A percentile compares a stretch with the other conserved stretches of the same genome.
Evolutionary conservation across 2,113 vertebrate species (phyloP).

Genomic region (Hippotragus niger): DNA sequence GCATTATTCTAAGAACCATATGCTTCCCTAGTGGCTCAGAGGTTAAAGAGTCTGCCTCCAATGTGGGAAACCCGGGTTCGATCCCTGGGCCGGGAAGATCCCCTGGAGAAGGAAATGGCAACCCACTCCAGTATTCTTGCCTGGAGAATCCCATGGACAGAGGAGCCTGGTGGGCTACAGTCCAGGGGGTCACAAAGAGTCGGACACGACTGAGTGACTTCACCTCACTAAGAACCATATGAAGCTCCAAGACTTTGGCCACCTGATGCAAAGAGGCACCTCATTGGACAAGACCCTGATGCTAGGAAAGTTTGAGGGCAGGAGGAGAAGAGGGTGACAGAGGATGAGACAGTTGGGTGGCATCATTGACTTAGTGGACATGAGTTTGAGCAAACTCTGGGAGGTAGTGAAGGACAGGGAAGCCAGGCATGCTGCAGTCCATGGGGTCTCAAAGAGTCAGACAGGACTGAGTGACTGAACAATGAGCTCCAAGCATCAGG

Average conservation of each 20-base stretch:
- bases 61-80: too few relatives aligned
- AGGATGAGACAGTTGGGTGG: background rate
- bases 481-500: background rate
- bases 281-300: background rate
- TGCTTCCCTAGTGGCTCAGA: too few relatives aligned
- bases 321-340: background rate
- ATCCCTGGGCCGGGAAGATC: too few relatives aligned
- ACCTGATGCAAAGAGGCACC: background rate
- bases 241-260: background rate
- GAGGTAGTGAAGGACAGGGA: background rate
- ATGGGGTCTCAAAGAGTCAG: accelerated
- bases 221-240: accelerated
- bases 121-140: too few relatives aligned
- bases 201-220: too few relatives aligned
- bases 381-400: background rate
- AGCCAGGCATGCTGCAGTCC: background rate
- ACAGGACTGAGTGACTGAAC: background rate
- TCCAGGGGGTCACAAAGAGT: too few relatives aligned
- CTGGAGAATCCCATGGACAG: too few relatives aligned
- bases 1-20: accelerated
- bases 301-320: background rate
- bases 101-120: too few relatives aligned
- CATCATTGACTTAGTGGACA: background rate
- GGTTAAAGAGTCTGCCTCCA: too few relatives aligned
- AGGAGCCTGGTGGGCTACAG: too few relatives aligned